A percentile compares a stretch with the other conserved stretches of the same genome.
Evolutionary conservation across 2,888 invertebrate species (phyloP).

Genomic region (Octonoba sinensis): DNA sequence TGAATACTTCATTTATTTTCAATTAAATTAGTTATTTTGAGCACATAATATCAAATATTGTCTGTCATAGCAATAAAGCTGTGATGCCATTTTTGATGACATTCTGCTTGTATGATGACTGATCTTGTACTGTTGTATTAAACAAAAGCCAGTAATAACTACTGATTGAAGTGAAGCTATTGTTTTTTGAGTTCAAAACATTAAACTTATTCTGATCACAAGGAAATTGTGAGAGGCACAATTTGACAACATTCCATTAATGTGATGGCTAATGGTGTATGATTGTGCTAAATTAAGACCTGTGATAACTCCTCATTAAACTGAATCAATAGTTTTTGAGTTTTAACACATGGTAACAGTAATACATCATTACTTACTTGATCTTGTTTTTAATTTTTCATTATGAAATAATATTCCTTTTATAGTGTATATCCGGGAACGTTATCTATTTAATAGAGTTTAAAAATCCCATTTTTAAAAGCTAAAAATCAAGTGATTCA

Average conservation of each 20-base stretch:
- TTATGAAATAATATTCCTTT: no score
- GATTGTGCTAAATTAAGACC: constrained; percentile 13
- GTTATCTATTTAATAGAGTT: no score
- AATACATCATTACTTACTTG: no score
- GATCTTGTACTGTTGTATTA: neutral
- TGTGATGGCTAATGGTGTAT: neutral
- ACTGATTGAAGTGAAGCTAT: neutral
- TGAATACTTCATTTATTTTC: no score
- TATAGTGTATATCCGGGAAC: no score
- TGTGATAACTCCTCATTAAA: constrained; percentile 31
- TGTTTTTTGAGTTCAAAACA: neutral
- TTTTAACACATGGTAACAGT: constrained; percentile 7
- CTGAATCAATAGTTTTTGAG: constrained; percentile 1
- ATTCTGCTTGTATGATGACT: neutral
- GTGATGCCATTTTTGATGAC: neutral
- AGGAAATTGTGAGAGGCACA: neutral
- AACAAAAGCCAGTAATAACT: neutral
- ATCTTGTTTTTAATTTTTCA: no score
- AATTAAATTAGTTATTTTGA: no score
- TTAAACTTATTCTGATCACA: no score
- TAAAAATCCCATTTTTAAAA: no score
- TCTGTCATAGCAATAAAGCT: no score
- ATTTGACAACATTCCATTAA: neutral
- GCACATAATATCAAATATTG: no score
- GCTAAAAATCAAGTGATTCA: no score